Percentiles rank a stretch among this genome's conserved stretches.
Evolutionary conservation across 2,797 vertebrate genomes (phyloP).

Genomic region (Onychomys torridus): DNA sequence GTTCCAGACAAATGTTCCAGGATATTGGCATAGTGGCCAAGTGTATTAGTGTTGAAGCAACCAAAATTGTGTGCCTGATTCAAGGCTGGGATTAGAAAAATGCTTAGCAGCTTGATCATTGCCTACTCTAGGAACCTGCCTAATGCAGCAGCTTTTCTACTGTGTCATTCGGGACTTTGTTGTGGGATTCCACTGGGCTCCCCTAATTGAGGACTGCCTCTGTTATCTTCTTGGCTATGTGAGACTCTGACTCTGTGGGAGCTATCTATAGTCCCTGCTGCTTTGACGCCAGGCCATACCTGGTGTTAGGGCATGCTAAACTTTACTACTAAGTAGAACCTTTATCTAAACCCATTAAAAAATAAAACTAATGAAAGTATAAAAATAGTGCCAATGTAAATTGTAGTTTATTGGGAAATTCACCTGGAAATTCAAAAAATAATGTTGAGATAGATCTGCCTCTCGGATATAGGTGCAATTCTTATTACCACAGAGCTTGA

Average conservation of each 20-base stretch:
- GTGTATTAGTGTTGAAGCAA: constrained; percentile 93
- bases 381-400: neutral
- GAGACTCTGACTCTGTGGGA: constrained; percentile 81
- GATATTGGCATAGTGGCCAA: constrained; percentile 92
- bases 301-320: constrained; percentile 34
- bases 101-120: constrained; percentile 93
- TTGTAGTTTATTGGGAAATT: neutral
- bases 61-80: constrained; percentile 92
- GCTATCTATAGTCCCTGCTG: constrained; percentile 73
- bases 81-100: constrained; percentile 91
- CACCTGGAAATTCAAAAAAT: neutral
- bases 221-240: constrained; percentile 93
- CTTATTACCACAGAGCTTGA: neutral
- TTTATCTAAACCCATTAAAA: constrained; percentile 73
- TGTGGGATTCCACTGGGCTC: constrained; percentile 91
- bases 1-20: constrained; percentile 88
- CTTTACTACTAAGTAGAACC: constrained; percentile 70
- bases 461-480: neutral
- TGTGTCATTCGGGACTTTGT: constrained; percentile 92
- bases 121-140: constrained; percentile 93
- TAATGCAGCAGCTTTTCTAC: constrained; percentile 93
- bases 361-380: neutral
- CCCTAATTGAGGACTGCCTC: constrained; percentile 94
- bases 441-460: neutral
- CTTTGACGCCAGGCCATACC: constrained; percentile 55